Evolutionary conservation across 2,888 invertebrate species (phyloP).

Genomic region (Agrotis segetum): DNA sequence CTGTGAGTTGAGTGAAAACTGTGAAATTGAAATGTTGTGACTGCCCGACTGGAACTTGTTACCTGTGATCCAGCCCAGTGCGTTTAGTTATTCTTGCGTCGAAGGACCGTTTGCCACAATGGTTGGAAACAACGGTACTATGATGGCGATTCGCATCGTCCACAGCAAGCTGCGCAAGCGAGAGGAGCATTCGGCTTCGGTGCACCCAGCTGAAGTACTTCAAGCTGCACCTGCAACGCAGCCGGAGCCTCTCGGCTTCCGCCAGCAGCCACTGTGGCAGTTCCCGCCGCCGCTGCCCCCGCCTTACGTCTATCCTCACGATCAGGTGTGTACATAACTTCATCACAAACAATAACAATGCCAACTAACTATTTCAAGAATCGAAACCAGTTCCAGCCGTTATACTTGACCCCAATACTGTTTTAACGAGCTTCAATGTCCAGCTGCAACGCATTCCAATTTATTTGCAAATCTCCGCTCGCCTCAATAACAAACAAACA

Average conservation of each 20-base stretch:
- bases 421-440: conserved; percentile 75
- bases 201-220: conserved; percentile 93
- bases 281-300: conserved; percentile 95
- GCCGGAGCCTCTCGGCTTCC: conserved; percentile 91
- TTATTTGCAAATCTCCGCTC: conserved; percentile 65
- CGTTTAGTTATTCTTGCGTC: conserved; percentile 87
- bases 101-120: conserved; percentile 91
- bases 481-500: conserved; percentile 72
- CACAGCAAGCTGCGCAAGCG: conserved; percentile 97
- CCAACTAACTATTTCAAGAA: conserved; percentile 74
- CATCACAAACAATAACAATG: conserved; percentile 58
- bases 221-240: conserved; percentile 89
- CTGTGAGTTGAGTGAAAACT: conserved; percentile 90
- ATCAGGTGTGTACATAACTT: conserved; percentile 93
- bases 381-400: conserved; percentile 79
- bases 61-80: conserved; percentile 89
- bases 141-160: conserved; percentile 97
- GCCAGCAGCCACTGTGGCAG: conserved; percentile 95
- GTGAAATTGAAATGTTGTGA: conserved; percentile 89
- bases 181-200: conserved; percentile 94
- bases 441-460: conserved; percentile 73
- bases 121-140: conserved; percentile 96
- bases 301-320: conserved; percentile 94
- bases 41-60: conserved; percentile 89
- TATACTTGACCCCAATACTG: conserved; percentile 86